Evolutionary conservation across 2,888 invertebrate genomes (phyloP), one percentile per base, ranked within the genome.

Genomic region (Caenorhabditis becei): DNA sequence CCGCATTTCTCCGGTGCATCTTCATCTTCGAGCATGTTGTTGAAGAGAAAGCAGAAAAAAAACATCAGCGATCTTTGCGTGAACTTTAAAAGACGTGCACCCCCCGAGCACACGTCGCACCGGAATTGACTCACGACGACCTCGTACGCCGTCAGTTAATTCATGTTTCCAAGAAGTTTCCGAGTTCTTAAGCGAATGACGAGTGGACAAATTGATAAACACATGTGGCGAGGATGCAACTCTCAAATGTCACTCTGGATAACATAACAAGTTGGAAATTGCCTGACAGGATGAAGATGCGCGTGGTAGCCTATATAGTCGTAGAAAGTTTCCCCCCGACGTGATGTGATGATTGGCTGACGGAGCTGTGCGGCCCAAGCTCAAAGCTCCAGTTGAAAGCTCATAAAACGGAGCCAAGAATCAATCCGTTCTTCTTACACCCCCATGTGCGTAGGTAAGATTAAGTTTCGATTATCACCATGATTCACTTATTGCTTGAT

Each of bases 31-130:
- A 41, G 14, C 7, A 41, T 2, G 41, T 11, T 2, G 7, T 11
- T 14, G 14, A 14, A 41, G 14, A 35, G 8, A 49, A 49, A 51
- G 59, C 58, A 56, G 10, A 23, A 18, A 14, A 53, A 44, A 10
- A 61, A 59, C 59, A 20, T 37, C 23, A 28, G 28, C 32, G 72
- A 72, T 66, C 75, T 75, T 66, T 66, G 66, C 66, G 59, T 66
- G 66, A 75, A 75, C 75, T 75, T 75, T 66, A 66, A 66, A 61
- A 66, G 59, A 75, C 51, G 41, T 35, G 28, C 18, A 35, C 51
- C 18, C 23, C 28, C 44, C 4, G 54, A 4, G 18, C 56, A 23
- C n/a, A 8, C 44, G 63, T 66, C 61, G 75, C 66, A 66, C 75
- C 63, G 72, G 65, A 74, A 74, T 67, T 67, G 44, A 75, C 51